Evolutionary conservation across 2,113 vertebrate genomes (phyloP).

Genomic region (Oenanthe melanoleuca): DNA sequence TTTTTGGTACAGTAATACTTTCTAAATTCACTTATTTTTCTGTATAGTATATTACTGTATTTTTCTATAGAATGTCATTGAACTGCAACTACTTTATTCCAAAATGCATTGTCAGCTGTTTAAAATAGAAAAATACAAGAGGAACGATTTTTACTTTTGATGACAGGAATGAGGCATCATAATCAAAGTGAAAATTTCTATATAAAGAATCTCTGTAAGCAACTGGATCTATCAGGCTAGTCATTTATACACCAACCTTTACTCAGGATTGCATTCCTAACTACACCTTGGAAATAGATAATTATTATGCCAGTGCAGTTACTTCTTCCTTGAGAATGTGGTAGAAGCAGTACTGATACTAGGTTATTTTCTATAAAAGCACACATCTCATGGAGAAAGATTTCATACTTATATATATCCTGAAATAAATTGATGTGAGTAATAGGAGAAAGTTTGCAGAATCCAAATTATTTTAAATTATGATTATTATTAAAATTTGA

Average conservation of each 20-base stretch:
- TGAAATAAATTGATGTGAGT: background rate
- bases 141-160: slow-evolving; percentile 25
- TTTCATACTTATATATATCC: background rate
- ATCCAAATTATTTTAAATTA: rapidly evolving
- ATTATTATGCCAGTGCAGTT: slow-evolving; percentile 47
- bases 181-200: slow-evolving; percentile 42
- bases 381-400: background rate
- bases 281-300: slow-evolving; percentile 24
- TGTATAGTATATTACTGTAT: background rate
- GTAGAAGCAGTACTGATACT: slow-evolving; percentile 38
- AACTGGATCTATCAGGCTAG: background rate
- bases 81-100: slow-evolving; percentile 33
- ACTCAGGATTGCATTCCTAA: slow-evolving; percentile 45
- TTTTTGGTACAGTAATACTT: background rate
- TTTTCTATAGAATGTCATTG: background rate
- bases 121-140: background rate
- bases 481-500: background rate
- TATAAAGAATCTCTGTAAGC: slow-evolving; percentile 20
- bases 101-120: slow-evolving; percentile 33
- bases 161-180: slow-evolving; percentile 29
- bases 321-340: slow-evolving; percentile 23
- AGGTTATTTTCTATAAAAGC: slow-evolving; percentile 15
- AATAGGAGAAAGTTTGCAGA: background rate
- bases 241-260: slow-evolving; percentile 47
- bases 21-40: background rate